Conservation (phyloP, 2,797 vertebrate species). For the Columba guinea region DNA sequence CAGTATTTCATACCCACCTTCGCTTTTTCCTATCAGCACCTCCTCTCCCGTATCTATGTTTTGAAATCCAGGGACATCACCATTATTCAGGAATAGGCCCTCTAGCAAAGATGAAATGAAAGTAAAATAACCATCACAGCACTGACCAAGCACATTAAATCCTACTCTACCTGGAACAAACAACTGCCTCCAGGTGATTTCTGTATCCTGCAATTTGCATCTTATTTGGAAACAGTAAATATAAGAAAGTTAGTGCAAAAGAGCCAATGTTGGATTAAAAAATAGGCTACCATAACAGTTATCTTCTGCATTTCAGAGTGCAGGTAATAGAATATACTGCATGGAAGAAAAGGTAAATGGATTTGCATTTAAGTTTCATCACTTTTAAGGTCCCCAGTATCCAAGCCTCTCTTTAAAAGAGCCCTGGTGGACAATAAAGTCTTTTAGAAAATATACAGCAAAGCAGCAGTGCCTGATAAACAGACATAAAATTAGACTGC, state of each 20-base stretch:
- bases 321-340: constrained; percentile 6
- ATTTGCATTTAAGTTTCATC: constrained; percentile 58
- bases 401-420: constrained; percentile 34
- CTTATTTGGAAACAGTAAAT: constrained; percentile 52
- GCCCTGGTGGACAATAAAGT: constrained; percentile 55
- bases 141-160: constrained; percentile 28
- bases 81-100: constrained; percentile 53
- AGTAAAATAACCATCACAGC: constrained; percentile 29
- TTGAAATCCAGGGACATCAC: constrained; percentile 57
- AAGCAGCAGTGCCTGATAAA: constrained; percentile 36
- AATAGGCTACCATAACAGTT: background rate
- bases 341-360: constrained; percentile 43
- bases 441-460: constrained; percentile 34
- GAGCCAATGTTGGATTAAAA: background rate
- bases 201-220: constrained; percentile 32
- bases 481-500: constrained; percentile 35
- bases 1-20: background rate
- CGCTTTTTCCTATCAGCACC: background rate
- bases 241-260: background rate
- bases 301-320: background rate
- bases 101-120: constrained; percentile 59
- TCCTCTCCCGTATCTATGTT: constrained; percentile 32
- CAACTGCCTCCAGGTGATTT: background rate
- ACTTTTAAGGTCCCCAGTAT: constrained; percentile 20
- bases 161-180: background rate